Conservation (phyloP, 1,140 invertebrate species). For the Drosophila nikananu region DNA sequence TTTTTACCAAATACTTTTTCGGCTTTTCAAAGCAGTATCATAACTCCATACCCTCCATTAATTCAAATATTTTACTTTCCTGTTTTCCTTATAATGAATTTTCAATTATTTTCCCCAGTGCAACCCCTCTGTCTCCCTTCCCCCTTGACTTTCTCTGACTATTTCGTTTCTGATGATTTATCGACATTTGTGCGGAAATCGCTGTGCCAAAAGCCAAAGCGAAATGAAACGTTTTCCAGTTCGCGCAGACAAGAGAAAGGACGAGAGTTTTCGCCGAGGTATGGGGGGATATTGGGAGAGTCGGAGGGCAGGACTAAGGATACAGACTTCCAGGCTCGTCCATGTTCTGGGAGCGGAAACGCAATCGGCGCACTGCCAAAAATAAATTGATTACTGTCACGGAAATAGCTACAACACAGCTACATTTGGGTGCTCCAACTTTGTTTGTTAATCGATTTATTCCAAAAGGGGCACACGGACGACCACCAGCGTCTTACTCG, state of each 20-base stretch:
- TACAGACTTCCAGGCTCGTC: conserved; percentile 44
- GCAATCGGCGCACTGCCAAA: conserved; percentile 82
- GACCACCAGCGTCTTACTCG: conserved; percentile 24
- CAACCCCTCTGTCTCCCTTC: background rate
- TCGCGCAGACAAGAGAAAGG: conserved; percentile 30
- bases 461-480: conserved; percentile 54
- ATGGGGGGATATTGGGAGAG: conserved; percentile 8
- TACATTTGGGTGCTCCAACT: conserved; percentile 41
- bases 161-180: conserved; percentile 71
- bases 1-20: too few species aligned
- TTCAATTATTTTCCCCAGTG: conserved; percentile 23
- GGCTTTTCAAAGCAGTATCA: too few species aligned
- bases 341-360: conserved; percentile 66
- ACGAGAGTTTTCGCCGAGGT: conserved; percentile 16
- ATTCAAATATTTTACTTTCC: background rate
- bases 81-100: background rate
- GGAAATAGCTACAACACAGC: conserved; percentile 70
- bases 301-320: background rate
- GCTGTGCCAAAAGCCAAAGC: conserved; percentile 70
- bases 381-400: conserved; percentile 85
- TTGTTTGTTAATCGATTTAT: conserved; percentile 80
- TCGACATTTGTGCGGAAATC: conserved; percentile 80
- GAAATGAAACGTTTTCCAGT: conserved; percentile 55
- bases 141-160: conserved; percentile 10
- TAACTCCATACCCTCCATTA: too few species aligned